Percentiles rank a stretch among this genome's conserved stretches.
These are phyloP conservation scores for Drosophila busckii DNA, from an alignment of 1,140 invertebrate species.

Conservation along the genomic window DNA sequence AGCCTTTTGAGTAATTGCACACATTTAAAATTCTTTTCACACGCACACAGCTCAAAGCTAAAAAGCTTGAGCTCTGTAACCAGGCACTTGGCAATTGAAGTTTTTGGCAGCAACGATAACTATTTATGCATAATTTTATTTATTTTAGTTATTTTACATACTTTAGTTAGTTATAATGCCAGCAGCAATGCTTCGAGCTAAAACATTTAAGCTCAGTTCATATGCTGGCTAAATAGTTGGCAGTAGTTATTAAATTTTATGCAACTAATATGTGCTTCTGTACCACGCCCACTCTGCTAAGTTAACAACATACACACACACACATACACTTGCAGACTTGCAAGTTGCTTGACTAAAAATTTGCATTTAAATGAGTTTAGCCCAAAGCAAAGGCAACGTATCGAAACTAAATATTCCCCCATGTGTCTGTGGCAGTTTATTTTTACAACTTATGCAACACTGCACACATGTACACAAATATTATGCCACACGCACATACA, in stretches of 20 bases:
- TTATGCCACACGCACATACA: conserved; percentile 33
- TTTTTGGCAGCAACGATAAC: conserved; percentile 45
- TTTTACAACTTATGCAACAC: conserved; percentile 76
- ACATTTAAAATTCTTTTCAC: conserved; percentile 72
- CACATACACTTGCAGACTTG: conserved; percentile 13
- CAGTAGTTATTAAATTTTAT: conserved; percentile 68
- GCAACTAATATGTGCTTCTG: conserved; percentile 43
- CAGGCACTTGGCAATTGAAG: conserved; percentile 27
- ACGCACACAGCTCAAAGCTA: too few species aligned
- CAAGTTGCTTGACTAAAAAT: conserved; percentile 55
- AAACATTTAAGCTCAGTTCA: conserved; percentile 12
- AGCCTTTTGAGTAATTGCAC: conserved; percentile 64
- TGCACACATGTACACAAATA: conserved; percentile 72
- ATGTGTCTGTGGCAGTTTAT: conserved; percentile 57
- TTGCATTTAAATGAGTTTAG: conserved; percentile 75
- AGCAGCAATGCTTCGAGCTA: too few species aligned
- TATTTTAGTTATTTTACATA: too few species aligned
- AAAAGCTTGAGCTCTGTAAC: conserved; percentile 17
- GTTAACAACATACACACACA: too few species aligned
- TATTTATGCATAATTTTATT: conserved; percentile 66
- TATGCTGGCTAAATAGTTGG: conserved; percentile 49
- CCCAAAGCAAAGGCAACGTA: conserved; percentile 73
- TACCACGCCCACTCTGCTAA: not conserved
- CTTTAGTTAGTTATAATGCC: too few species aligned
- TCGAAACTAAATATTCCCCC: conserved; percentile 74